phyloP scores from a whole-genome alignment of 2,113 vertebrate genomes.

The Pomatostomus ruficeps region DNA sequence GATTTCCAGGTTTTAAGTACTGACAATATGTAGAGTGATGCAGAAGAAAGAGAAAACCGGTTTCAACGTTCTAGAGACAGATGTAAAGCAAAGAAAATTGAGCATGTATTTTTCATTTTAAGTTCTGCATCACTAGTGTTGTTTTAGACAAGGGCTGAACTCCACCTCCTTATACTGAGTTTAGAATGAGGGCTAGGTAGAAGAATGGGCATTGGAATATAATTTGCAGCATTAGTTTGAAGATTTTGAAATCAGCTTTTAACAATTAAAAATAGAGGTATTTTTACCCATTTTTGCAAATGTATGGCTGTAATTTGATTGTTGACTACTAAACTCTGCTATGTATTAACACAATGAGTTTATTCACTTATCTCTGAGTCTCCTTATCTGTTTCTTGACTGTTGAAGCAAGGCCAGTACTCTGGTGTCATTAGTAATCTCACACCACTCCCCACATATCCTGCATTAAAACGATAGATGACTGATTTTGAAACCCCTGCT shows the following conservation, averaged over 20 bases:
- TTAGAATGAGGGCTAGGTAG: not conserved
- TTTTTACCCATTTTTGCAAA: slow-evolving; percentile 65
- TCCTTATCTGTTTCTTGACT: slow-evolving; percentile 39
- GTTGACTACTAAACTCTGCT: slow-evolving; percentile 52
- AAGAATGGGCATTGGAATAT: not conserved
- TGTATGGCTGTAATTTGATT: slow-evolving; percentile 11
- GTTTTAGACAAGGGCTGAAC: not conserved
- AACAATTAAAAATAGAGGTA: slow-evolving; percentile 45
- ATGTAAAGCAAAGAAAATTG: not conserved
- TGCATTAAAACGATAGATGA: not conserved
- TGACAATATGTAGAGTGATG: not conserved
- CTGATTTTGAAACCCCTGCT: not conserved
- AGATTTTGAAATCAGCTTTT: not conserved
- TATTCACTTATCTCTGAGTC: slow-evolving; percentile 39
- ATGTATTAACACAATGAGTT: slow-evolving; percentile 53
- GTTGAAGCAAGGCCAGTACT: slow-evolving; percentile 71
- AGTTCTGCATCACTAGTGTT: not conserved
- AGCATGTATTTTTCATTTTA: not conserved
- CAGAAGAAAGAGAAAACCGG: not conserved
- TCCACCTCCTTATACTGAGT: not conserved
- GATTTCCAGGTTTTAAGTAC: not conserved
- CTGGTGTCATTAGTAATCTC: slow-evolving; percentile 29
- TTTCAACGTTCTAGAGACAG: not conserved
- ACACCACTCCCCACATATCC: not conserved
- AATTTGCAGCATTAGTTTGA: not conserved